Base-by-base conservation (phyloP, 2,797 vertebrate species). In the Sebastes hubbsi region DNA sequence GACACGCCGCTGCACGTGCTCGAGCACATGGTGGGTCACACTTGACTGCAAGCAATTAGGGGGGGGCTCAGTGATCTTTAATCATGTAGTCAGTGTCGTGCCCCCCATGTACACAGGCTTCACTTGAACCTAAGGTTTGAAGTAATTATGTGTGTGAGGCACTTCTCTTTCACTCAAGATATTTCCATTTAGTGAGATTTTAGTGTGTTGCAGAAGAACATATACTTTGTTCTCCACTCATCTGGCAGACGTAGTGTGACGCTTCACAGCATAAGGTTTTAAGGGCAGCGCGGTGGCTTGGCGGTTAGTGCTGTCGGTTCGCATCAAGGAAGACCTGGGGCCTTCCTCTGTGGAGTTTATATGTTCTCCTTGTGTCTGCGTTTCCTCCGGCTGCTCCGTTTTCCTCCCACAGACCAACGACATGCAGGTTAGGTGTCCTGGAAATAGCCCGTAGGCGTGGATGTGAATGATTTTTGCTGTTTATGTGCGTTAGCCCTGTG, bases 11-110 rank as follows among this genome's bases (percentile, higher is more conserved):
- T 49, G 70, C 85, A 89, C 65, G 32, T 82, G 83, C 73, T 76
- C 14, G 5, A 81, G 80, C 86, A 80, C 82, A 85, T 56, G 83
- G 82, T 78, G 65, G 82, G 83, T 58, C 85, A 82, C 81, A 79
- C 80, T 80, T 73, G 77, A 78, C 86, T 70, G 63, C 77, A 54
- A 84, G 72, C 49, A 36, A 77, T 69, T 32, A 67, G 61, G 72
- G 72, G 27, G 75, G 42, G 60, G 64, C 59, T 65, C 24, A 2
- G 75, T 82, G 77, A 84, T 87, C 77, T 90, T 87, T 80, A 81
- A 77, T 69, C 65, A 80, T 77, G 70, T 25, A 56, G 75, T 72
- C 49, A 62, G 72, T 34, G 54, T 13, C 1, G 6, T 54, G 46
- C 12, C 20, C 42, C 46, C 9, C n/a, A 20, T 66, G 60, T 60